A percentile compares a stretch with the other conserved stretches of the same genome.
Conservation (phyloP, 2,113 vertebrate genomes). For the Alligator sinensis region DNA sequence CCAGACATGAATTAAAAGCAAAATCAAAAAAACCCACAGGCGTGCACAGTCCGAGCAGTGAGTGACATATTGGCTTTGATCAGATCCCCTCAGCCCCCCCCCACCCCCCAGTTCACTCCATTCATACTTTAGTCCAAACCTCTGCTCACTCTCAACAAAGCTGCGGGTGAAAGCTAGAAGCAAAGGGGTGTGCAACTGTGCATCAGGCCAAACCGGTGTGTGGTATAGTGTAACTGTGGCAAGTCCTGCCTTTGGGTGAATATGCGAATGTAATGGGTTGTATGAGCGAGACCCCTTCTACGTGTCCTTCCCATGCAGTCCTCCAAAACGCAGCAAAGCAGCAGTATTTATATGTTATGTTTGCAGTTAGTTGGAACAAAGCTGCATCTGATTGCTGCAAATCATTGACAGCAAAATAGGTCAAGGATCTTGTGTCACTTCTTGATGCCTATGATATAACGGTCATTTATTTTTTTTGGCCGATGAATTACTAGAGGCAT, state of each 20-base stretch:
- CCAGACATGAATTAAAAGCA: neutral
- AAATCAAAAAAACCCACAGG: neutral
- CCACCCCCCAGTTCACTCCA: fast-evolving
- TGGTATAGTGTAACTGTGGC: neutral
- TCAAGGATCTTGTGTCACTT: neutral
- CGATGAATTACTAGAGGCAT: neutral
- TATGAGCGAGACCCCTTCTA: neutral
- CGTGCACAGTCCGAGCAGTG: neutral
- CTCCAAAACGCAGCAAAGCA: no score
- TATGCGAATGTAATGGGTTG: neutral
- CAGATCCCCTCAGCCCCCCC: fast-evolving
- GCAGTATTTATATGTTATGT: no score
- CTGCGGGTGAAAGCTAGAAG: fast-evolving
- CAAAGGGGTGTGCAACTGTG: neutral
- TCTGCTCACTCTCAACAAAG: neutral
- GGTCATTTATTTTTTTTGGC: neutral
- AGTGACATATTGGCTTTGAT: neutral
- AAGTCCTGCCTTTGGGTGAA: neutral
- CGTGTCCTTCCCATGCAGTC: no score
- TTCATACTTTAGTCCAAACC: fast-evolving
- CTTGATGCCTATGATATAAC: neutral
- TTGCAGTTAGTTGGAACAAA: no score
- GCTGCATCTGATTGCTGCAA: neutral
- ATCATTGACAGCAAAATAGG: neutral
- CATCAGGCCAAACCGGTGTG: neutral